phyloP scores from a whole-genome alignment of 2,113 vertebrate species.

The Aramus guarauna region DNA sequence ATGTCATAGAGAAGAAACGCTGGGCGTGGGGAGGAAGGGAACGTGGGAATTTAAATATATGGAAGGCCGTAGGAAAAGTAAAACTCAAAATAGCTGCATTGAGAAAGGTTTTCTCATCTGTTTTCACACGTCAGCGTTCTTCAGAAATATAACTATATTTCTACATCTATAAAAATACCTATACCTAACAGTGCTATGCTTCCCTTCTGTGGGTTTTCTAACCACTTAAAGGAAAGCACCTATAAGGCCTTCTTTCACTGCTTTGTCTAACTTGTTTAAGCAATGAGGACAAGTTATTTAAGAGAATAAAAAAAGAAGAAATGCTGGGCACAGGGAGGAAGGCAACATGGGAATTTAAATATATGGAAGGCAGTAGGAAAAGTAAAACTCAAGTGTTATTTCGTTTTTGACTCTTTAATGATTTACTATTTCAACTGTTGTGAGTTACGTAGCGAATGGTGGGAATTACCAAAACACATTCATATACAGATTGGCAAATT shows the following conservation, averaged over 20 bases:
- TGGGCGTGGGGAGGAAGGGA: not conserved
- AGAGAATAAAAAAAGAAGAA: not conserved
- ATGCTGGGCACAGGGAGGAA: no score
- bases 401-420: not conserved
- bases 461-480: not conserved
- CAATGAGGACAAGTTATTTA: not conserved
- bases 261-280: not conserved
- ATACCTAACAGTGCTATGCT: not conserved
- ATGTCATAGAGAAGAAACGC: not conserved
- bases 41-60: not conserved
- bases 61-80: not conserved
- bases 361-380: no score
- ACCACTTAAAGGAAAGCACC: not conserved
- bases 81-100: not conserved
- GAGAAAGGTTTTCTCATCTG: not conserved
- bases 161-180: not conserved
- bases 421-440: not conserved
- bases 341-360: no score
- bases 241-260: not conserved
- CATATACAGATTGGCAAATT: not conserved
- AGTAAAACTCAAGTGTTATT: not conserved
- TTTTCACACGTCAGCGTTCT: rapidly evolving
- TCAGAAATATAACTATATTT: not conserved
- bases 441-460: not conserved
- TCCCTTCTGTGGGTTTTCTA: not conserved